Percentiles rank a stretch among this genome's conserved stretches.
Conservation (phyloP, 2,888 invertebrate species). For the Dynastes maya region DNA sequence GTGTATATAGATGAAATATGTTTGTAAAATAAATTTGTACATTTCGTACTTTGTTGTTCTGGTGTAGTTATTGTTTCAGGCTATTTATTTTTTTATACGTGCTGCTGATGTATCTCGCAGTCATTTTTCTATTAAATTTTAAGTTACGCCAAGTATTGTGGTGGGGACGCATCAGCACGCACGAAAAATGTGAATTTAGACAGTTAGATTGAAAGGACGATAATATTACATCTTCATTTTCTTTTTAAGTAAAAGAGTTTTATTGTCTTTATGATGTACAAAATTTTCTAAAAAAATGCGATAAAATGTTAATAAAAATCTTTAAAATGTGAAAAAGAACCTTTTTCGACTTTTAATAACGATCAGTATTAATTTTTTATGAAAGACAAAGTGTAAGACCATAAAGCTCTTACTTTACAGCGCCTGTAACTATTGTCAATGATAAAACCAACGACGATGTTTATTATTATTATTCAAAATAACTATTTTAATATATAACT, state of each 20-base stretch:
- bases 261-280: slow-evolving; percentile 62
- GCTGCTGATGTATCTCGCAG: slow-evolving; percentile 28
- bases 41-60: slow-evolving; percentile 64
- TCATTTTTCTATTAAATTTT: slow-evolving; percentile 22
- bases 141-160: slow-evolving; percentile 25
- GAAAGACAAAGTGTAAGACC: slow-evolving; percentile 35
- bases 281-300: slow-evolving; percentile 64
- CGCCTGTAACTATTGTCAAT: slow-evolving; percentile 54
- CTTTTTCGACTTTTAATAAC: slow-evolving; percentile 56
- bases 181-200: slow-evolving; percentile 22
- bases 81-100: slow-evolving; percentile 51
- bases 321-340: slow-evolving; percentile 56
- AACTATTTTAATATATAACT: slow-evolving; percentile 70
- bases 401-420: slow-evolving; percentile 50
- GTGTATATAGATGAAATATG: slow-evolving; percentile 64
- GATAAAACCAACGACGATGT: slow-evolving; percentile 54
- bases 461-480: slow-evolving; percentile 56
- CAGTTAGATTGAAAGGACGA: slow-evolving; percentile 35
- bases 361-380: slow-evolving; percentile 66
- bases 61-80: slow-evolving; percentile 54
- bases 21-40: slow-evolving; percentile 66
- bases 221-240: slow-evolving; percentile 53
- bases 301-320: slow-evolving; percentile 57
- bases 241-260: slow-evolving; percentile 54
- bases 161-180: slow-evolving; percentile 14